Evolutionary conservation across 2,113 vertebrate species (phyloP).

Genomic region (Sphaerodactylus townsendi): DNA sequence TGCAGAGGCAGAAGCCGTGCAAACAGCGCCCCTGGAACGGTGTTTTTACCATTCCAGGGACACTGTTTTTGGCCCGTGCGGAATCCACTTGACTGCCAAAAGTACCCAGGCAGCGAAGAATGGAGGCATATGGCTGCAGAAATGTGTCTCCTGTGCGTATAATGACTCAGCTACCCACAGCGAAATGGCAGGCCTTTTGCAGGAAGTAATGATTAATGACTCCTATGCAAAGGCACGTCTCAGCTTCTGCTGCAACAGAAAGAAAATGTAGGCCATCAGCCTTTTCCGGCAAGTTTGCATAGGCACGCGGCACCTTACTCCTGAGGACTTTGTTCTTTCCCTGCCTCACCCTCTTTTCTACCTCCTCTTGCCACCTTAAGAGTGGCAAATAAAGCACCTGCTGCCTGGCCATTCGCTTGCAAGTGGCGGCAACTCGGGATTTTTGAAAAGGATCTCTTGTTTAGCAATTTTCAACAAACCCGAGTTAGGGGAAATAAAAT

Average conservation of each 20-base stretch:
- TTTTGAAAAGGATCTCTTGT: too few relatives aligned
- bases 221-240: conserved; percentile 52
- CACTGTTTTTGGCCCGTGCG: too few relatives aligned
- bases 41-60: too few relatives aligned
- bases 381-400: too few relatives aligned
- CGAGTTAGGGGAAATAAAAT: too few relatives aligned
- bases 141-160: not conserved
- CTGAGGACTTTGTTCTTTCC: conserved; percentile 15
- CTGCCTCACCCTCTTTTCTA: not conserved
- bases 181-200: conserved; percentile 57
- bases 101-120: not conserved
- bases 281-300: conserved; percentile 36
- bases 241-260: conserved; percentile 42
- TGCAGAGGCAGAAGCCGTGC: too few relatives aligned
- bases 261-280: conserved; percentile 46
- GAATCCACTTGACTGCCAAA: not conserved
- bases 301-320: conserved; percentile 30
- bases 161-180: conserved; percentile 31
- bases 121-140: not conserved
- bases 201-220: conserved; percentile 68
- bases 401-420: too few relatives aligned
- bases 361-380: not conserved
- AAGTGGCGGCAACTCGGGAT: too few relatives aligned
- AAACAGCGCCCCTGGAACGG: too few relatives aligned
- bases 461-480: too few relatives aligned